Percentiles rank a stretch among this genome's conserved stretches.
phyloP scores from a whole-genome alignment of 2,888 invertebrate species.

The Monopis laevigella region DNA sequence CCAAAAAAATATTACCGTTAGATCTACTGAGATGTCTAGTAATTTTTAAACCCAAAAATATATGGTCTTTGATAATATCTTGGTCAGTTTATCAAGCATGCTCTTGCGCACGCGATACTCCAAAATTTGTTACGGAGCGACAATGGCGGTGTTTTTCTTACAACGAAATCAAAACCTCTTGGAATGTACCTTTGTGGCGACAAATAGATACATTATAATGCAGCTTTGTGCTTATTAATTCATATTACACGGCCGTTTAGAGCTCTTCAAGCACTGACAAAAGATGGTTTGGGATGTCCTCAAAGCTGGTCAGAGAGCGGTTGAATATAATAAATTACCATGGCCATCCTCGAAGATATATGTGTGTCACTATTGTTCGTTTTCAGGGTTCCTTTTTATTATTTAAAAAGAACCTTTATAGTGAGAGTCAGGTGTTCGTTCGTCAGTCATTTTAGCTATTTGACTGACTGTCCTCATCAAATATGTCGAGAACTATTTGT shows the following conservation, averaged over 20 bases:
- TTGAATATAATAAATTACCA: slow-evolving; percentile 62
- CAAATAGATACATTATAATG: slow-evolving; percentile 59
- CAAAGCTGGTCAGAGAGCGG: slow-evolving; percentile 56
- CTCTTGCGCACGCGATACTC: slow-evolving; percentile 48
- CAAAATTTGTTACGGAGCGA: slow-evolving; percentile 52
- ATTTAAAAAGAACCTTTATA: too few species aligned
- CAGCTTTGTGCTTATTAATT: slow-evolving; percentile 65
- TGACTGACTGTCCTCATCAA: too few species aligned
- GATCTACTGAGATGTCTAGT: too few species aligned
- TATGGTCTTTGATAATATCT: slow-evolving; percentile 10
- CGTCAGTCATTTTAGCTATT: too few species aligned
- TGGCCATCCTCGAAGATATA: slow-evolving; percentile 43
- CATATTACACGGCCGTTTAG: slow-evolving; percentile 65
- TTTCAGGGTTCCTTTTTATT: too few species aligned
- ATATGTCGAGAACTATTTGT: too few species aligned
- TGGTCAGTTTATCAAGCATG: slow-evolving; percentile 25
- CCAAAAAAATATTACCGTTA: too few species aligned
- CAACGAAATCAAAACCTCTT: slow-evolving; percentile 36
- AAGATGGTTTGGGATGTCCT: slow-evolving; percentile 46
- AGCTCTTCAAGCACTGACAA: slow-evolving; percentile 54
- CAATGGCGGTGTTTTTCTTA: slow-evolving; percentile 34
- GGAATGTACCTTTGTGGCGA: slow-evolving; percentile 38
- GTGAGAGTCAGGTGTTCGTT: too few species aligned
- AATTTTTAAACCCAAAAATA: too few species aligned
- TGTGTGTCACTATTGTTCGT: slow-evolving; percentile 27